Conservation (phyloP, 1,140 invertebrate genomes). For the Procambarus virginalis region DNA sequence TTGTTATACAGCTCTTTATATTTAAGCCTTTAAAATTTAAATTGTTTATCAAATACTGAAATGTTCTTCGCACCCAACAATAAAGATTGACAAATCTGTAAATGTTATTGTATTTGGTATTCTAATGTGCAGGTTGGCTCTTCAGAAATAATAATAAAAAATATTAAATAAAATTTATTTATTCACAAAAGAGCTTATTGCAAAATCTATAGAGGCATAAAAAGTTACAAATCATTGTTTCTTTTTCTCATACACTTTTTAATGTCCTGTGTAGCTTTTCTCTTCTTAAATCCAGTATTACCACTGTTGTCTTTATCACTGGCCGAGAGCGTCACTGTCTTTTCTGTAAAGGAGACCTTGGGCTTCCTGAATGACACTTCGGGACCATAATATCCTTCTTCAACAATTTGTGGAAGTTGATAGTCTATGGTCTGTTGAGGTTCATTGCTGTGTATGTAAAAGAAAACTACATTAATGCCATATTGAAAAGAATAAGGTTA, state of each 20-base stretch:
- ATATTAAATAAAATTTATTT: not conserved
- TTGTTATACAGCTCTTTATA: too few species aligned
- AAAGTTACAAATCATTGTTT: constrained; percentile 17
- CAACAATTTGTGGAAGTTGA: constrained; percentile 63
- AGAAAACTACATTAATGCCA: not conserved
- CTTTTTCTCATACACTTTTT: constrained; percentile 47
- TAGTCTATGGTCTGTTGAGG: constrained; percentile 11
- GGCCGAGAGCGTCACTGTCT: constrained; percentile 30
- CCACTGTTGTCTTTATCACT: constrained; percentile 16
- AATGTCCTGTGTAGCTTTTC: constrained; percentile 38
- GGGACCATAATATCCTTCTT: constrained; percentile 46
- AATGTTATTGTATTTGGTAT: too few species aligned
- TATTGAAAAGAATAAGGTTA: not conserved
- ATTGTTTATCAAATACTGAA: too few species aligned
- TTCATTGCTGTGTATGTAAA: not conserved
- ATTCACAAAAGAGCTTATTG: too few species aligned
- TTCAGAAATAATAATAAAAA: not conserved
- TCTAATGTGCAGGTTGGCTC: too few species aligned
- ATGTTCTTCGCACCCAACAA: too few species aligned
- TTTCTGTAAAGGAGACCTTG: constrained; percentile 29
- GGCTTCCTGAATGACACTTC: constrained; percentile 39
- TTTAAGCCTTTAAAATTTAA: too few species aligned
- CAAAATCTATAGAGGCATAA: not conserved
- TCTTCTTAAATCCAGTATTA: constrained; percentile 43
- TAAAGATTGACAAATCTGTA: too few species aligned